Evolutionary conservation across 37 sponge, comb jelly and placozoan species (phyloP), one percentile per base, ranked within the genome.

Genomic region (Geodia barretti): DNA sequence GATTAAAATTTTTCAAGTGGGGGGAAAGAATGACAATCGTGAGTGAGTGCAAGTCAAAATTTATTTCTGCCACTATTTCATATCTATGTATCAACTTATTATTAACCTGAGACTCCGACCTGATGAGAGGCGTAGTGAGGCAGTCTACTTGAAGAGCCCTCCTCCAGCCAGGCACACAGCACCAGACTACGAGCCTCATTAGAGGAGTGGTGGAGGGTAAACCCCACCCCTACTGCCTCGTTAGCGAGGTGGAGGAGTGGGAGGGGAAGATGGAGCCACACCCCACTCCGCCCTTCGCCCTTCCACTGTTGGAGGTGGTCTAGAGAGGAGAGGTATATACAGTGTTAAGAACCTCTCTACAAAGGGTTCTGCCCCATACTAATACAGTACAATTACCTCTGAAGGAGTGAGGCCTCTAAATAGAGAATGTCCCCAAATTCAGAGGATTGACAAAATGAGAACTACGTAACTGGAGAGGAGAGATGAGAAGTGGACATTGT

Each of bases 241-340:
- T 62, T 62, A 14, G 87, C 75, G 17, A 90, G 82, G 38, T 20
- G 20, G 61, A 76, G 54, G 23, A 84, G 89, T 1, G 65, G 37
- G 60, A 88, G 1, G 11, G 95, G 92, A 14, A 94, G 41, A 59
- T 94, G 88, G 24, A 94, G 82, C 95, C 95, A 94, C 20, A 89
- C 88, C 30, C 82, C 86, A 75, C 37, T 66, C 21, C 76, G 41
- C 30, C 74, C 69, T 40, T 84, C 74, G 60, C 28, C 11, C 30
- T 61, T 87, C 88, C 92, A 94, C 25, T 78, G 58, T 17, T 41
- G 14, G 29, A 87, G n/a, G 38, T 84, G 80, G 11, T n/a, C 95
- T 94, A 67, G 19, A 76, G n/a, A n/a, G n/a, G n/a, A n/a, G n/a
- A n/a, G n/a, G n/a, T n/a, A n/a, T n/a, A n/a, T n/a, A n/a, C n/a